phyloP scores from a whole-genome alignment of 2,797 vertebrate genomes.

The Telmatherina bonti region DNA sequence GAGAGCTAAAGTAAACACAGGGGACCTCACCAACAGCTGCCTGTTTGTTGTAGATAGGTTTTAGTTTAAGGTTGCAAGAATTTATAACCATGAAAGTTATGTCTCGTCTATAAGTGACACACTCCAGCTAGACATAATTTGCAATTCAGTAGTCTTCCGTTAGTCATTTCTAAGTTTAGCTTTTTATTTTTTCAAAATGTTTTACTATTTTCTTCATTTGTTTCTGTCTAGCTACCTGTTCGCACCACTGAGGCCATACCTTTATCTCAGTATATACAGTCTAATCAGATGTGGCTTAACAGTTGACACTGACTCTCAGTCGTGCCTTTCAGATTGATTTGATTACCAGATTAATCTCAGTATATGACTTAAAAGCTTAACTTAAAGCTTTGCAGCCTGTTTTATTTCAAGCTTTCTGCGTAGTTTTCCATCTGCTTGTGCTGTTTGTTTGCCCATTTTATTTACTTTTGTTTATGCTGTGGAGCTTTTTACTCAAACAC shows the following conservation, averaged over 20 bases:
- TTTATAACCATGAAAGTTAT: slow-evolving; percentile 27
- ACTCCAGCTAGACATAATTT: slow-evolving; percentile 17
- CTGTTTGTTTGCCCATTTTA: slow-evolving; percentile 95
- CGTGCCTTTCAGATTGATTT: slow-evolving; percentile 24
- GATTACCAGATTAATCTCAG: slow-evolving; percentile 38
- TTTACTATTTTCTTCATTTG: not conserved
- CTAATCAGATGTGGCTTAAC: slow-evolving; percentile 37
- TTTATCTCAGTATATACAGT: slow-evolving; percentile 24
- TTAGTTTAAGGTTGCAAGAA: slow-evolving; percentile 29
- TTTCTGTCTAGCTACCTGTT: slow-evolving; percentile 1
- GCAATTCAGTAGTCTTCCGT: slow-evolving; percentile 2
- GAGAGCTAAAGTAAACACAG: slow-evolving; percentile 69
- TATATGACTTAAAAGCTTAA: slow-evolving; percentile 13
- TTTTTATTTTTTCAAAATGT: not conserved
- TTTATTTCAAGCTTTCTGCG: slow-evolving; percentile 39
- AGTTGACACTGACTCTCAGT: slow-evolving; percentile 27
- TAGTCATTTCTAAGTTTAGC: slow-evolving; percentile 18
- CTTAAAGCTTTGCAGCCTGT: slow-evolving; percentile 29
- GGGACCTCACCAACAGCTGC: slow-evolving; percentile 41
- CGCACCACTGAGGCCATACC: not conserved
- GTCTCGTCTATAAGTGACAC: slow-evolving; percentile 30
- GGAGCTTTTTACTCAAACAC: slow-evolving; percentile 87
- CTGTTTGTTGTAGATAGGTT: slow-evolving; percentile 45
- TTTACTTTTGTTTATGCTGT: slow-evolving; percentile 93
- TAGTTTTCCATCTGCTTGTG: slow-evolving; percentile 74